phyloP scores from a whole-genome alignment of 2,888 invertebrate species.

The Geophilus truncorum region DNA sequence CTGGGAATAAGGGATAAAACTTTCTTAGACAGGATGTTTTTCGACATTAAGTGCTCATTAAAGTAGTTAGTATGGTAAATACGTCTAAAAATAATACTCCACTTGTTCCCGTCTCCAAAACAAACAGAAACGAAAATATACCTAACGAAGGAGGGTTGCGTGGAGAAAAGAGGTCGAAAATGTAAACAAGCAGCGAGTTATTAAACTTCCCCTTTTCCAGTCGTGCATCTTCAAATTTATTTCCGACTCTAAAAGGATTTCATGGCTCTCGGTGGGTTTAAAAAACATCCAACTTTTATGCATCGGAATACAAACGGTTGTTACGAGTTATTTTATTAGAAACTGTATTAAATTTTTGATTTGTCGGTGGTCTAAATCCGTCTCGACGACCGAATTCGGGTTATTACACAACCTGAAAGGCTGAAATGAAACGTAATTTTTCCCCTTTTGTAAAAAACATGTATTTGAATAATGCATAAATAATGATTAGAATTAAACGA shows the following conservation, averaged over 20 bases:
- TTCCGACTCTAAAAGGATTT: neutral
- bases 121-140: neutral
- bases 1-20: too few species aligned
- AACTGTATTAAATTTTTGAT: too few species aligned
- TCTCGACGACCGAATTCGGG: too few species aligned
- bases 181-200: neutral
- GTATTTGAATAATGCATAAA: neutral
- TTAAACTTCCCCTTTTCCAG: neutral
- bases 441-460: neutral
- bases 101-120: neutral
- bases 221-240: neutral
- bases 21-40: neutral
- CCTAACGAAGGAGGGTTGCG: neutral
- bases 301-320: too few species aligned
- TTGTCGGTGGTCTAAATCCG: too few species aligned
- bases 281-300: too few species aligned
- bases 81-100: neutral
- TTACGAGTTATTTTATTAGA: too few species aligned
- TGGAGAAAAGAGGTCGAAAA: neutral
- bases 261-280: neutral
- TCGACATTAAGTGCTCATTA: neutral
- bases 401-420: too few species aligned
- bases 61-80: neutral
- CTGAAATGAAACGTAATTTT: too few species aligned
- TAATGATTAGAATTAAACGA: neutral